phyloP scores from a whole-genome alignment of 2,113 vertebrate genomes.

The Cebus imitator region DNA sequence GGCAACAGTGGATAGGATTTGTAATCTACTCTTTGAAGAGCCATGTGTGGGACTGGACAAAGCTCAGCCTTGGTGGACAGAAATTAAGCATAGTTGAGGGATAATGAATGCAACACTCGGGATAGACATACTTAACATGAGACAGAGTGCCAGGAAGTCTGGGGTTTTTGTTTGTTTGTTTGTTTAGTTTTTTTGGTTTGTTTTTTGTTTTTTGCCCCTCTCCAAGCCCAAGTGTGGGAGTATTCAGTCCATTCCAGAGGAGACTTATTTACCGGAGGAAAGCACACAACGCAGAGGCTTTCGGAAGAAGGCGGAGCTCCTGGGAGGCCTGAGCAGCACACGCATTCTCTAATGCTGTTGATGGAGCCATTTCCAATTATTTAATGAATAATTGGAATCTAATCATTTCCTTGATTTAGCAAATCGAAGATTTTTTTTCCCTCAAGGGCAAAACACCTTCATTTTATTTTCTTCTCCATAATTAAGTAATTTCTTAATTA shows the following conservation, averaged over 20 bases:
- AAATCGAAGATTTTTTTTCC: slow-evolving; percentile 80
- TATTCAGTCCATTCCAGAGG: not conserved
- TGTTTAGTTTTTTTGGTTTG: not conserved
- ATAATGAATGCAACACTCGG: not conserved
- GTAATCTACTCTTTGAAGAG: not conserved
- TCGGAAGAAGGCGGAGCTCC: not conserved
- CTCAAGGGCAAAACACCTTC: slow-evolving; percentile 78
- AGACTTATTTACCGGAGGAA: not conserved
- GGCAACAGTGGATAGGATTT: not conserved
- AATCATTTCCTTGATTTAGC: slow-evolving; percentile 85
- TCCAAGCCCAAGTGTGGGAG: not conserved
- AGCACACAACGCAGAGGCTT: not conserved
- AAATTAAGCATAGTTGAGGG: not conserved
- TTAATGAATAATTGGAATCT: slow-evolving; percentile 79
- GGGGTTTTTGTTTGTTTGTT: no score
- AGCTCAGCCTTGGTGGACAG: not conserved
- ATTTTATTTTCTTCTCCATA: slow-evolving; percentile 72
- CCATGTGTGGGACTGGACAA: not conserved
- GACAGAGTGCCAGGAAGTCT: not conserved
- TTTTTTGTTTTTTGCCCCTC: not conserved
- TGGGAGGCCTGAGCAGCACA: not conserved
- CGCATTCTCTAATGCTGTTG: not conserved
- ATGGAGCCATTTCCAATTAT: slow-evolving; percentile 77
- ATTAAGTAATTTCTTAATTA: slow-evolving; percentile 87
- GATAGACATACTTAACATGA: not conserved